Percentiles rank a stretch among this genome's conserved stretches.
These are phyloP conservation scores for Lytechinus pictus DNA, from an alignment of 35 echinoderm and acorn worm genomes.

Conservation along the genomic window DNA sequence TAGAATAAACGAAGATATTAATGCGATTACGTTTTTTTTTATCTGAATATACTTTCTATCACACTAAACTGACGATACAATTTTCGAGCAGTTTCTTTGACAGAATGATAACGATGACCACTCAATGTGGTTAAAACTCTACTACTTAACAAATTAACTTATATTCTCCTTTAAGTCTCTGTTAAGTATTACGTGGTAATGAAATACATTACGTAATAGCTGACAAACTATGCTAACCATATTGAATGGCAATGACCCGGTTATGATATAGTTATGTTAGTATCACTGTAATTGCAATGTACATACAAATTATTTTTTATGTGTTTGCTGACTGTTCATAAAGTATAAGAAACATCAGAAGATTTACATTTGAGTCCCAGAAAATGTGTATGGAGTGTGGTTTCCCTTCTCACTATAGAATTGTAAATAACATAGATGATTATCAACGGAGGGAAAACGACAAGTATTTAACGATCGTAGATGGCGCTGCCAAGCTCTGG, in stretches of 20 bases:
- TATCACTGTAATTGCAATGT: not conserved
- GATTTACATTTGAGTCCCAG: not conserved
- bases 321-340: not conserved
- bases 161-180: too few relatives aligned
- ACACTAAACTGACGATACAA: too few relatives aligned
- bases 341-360: not conserved
- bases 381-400: not conserved
- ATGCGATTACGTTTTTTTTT: too few relatives aligned
- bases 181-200: not conserved
- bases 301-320: slow-evolving; percentile 21
- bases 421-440: not conserved
- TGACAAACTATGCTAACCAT: not conserved
- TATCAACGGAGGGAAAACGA: not conserved
- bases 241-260: not conserved
- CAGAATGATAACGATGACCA: too few relatives aligned
- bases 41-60: too few relatives aligned
- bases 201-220: not conserved
- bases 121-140: too few relatives aligned
- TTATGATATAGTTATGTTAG: not conserved
- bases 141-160: too few relatives aligned
- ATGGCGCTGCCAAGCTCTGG: not conserved
- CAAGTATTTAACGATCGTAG: not conserved
- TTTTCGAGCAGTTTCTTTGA: too few relatives aligned
- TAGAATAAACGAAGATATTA: too few relatives aligned
- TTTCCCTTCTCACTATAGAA: not conserved